These are phyloP conservation scores for Picus viridis DNA, from an alignment of 2,797 vertebrate genomes.

Conservation along the genomic window DNA sequence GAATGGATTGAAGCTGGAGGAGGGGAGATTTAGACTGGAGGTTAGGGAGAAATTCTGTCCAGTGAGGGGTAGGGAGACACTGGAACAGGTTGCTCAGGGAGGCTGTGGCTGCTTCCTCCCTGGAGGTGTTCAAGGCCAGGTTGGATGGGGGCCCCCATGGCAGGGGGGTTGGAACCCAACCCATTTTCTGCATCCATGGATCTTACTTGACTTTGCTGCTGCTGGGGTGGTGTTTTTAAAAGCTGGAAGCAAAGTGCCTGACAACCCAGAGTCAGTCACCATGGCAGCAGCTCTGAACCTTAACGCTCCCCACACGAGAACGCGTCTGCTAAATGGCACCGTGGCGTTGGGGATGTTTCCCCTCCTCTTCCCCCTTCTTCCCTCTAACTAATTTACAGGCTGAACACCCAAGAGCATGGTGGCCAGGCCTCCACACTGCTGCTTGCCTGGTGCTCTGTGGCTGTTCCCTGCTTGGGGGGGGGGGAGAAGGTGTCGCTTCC, in stretches of 20 bases:
- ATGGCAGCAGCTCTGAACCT: not conserved
- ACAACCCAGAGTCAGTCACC: not conserved
- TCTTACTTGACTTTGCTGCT: not conserved
- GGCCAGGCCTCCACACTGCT: not conserved
- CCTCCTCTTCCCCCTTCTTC: not conserved
- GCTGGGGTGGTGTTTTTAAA: not conserved
- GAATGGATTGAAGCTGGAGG: too few species aligned
- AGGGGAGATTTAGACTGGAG: too few species aligned
- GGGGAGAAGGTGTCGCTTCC: not conserved
- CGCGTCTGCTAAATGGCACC: not conserved
- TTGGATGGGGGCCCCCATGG: too few species aligned
- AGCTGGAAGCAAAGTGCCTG: not conserved
- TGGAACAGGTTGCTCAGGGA: too few species aligned
- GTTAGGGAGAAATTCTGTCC: too few species aligned
- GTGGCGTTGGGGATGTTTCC: not conserved
- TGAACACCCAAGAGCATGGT: not conserved
- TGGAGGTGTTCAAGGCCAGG: too few species aligned
- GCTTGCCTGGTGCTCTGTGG: not conserved
- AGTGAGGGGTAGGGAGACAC: too few species aligned
- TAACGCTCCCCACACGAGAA: not conserved
- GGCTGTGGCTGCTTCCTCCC: too few species aligned
- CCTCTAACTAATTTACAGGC: not conserved
- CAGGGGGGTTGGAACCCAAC: too few species aligned
- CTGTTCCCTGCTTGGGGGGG: rapidly evolving
- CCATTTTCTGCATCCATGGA: too few species aligned